Base-by-base conservation (phyloP, 1,140 invertebrate species). In the Drosophila persimilis region DNA sequence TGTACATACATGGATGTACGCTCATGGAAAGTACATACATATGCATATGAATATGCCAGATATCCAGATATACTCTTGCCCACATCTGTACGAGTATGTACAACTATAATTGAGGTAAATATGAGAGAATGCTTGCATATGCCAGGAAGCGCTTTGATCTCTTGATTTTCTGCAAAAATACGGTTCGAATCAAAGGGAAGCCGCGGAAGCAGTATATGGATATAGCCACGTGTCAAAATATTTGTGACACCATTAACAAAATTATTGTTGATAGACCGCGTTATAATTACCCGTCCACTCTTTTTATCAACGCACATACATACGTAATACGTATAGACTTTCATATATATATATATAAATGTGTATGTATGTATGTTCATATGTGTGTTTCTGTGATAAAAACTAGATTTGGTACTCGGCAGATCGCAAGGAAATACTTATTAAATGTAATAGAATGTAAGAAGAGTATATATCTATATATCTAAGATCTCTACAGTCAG, bases 151-250 rank as follows among this genome's bases (percentile, higher is more conserved):
- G 54, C 83, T 85, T 85, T 85, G 80, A 85, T 85, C 80, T 85
- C 71, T 66, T 86, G 77, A 77, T 85, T 86, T 67, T 57, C 62
- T 74, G 77, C 64, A 70, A 70, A 73, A 86, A 80, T 56, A 77
- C 73, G 63, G 60, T 71, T 85, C 24, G 67, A 86, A 85, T 86
- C 80, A 85, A 85, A 85, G 81, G 64, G 57, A 62, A 59, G 59
- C 77, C 73, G 81, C 77, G 47, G 56, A 67, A 54, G 35, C 11
- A 5, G 64, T 67, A 61, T 43, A 58, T 63, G 29, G 45, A 54
- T 75, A 63, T 44, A 57, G 48, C 52, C 77, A 84, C 77, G 81
- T 86, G 80, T 84, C 80, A 80, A 59, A 84, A 84, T 77, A 78
- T 67, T 56, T 85, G 63, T 69, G 80, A 51, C 69, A 51, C 57